These are phyloP conservation scores for Phalloptychus januarius DNA, from an alignment of 2,797 vertebrate genomes.

Conservation along the genomic window DNA sequence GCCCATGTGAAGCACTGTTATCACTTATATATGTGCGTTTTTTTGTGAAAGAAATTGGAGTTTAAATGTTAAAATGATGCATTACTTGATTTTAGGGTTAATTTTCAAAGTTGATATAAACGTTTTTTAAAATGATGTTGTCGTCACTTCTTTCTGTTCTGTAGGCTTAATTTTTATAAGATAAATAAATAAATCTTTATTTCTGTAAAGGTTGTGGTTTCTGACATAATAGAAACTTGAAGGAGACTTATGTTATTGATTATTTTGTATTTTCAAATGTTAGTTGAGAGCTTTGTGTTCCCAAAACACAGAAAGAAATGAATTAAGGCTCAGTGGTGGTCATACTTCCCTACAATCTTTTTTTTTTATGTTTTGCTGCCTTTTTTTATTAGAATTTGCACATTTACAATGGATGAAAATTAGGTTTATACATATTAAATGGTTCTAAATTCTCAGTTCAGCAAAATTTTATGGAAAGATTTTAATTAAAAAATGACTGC, in stretches of 20 bases:
- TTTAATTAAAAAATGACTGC: slow-evolving; percentile 32
- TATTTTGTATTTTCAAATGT: background rate
- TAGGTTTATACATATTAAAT: slow-evolving; percentile 15
- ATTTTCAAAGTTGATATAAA: background rate
- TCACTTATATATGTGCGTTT: background rate
- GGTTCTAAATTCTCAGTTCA: slow-evolving; percentile 7
- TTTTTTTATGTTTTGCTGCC: background rate
- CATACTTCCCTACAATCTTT: background rate
- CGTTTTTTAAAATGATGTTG: background rate
- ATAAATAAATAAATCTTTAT: background rate
- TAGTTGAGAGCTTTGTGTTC: background rate
- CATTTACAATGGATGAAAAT: slow-evolving; percentile 1
- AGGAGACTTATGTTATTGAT: background rate
- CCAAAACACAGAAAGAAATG: background rate
- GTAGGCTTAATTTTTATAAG: background rate
- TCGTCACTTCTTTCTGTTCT: background rate
- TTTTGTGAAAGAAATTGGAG: background rate
- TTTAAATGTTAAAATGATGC: background rate
- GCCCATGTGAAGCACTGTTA: background rate
- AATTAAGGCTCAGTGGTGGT: background rate
- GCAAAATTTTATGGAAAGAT: slow-evolving; percentile 28
- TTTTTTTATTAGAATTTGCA: background rate
- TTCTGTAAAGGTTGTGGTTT: background rate
- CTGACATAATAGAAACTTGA: background rate
- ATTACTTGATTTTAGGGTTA: background rate